These are phyloP conservation scores for Trichopria drosophilae DNA, from an alignment of 2,888 invertebrate genomes.

Conservation along the genomic window DNA sequence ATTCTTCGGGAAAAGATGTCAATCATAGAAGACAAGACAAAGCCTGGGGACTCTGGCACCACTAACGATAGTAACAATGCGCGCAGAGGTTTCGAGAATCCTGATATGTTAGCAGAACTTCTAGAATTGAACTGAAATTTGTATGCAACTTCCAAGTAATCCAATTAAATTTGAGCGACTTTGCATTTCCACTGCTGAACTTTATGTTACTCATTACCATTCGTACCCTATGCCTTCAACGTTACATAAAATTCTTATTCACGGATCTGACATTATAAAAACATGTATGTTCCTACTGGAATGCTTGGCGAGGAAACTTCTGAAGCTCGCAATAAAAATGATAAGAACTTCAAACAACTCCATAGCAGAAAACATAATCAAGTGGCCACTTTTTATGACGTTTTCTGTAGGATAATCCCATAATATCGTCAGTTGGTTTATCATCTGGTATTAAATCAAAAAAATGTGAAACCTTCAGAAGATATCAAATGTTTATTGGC, in stretches of 20 bases:
- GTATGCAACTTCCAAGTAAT: neutral
- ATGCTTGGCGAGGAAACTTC: too few species aligned
- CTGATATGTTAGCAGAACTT: conserved; percentile 4
- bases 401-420: conserved; percentile 4
- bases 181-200: neutral
- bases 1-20: conserved; percentile 4
- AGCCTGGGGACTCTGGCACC: neutral
- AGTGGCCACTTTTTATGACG: neutral
- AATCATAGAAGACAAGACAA: too few species aligned
- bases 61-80: too few species aligned
- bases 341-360: too few species aligned
- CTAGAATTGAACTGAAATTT: conserved; percentile 4
- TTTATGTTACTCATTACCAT: neutral
- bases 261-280: neutral
- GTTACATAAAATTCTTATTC: too few species aligned
- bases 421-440: too few species aligned
- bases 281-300: neutral
- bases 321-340: too few species aligned
- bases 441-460: too few species aligned
- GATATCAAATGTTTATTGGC: too few species aligned
- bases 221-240: conserved; percentile 7
- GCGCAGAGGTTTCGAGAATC: conserved; percentile 1
- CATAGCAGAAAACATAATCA: neutral
- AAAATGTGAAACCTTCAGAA: too few species aligned
- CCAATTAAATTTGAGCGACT: neutral